A percentile compares a stretch with the other conserved stretches of the same genome.
phyloP scores from a whole-genome alignment of 2,797 vertebrate species.

The Hyperoplus lanceolatus region DNA sequence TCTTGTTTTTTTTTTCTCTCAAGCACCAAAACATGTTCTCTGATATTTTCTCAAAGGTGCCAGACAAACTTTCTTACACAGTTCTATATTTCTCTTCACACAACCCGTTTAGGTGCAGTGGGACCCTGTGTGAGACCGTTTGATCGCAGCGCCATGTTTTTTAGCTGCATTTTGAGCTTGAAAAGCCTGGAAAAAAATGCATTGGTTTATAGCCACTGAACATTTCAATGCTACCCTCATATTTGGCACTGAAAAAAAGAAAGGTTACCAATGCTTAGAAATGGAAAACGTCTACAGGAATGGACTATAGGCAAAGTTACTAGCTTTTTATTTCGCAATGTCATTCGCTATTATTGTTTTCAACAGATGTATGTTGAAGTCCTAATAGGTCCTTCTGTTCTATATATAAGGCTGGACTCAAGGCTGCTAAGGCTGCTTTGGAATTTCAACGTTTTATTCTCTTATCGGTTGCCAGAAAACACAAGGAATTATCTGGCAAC shows the following conservation, averaged over 20 bases:
- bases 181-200: conserved; percentile 3
- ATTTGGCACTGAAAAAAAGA: conserved; percentile 4
- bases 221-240: conserved; percentile 22
- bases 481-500: conserved; percentile 47
- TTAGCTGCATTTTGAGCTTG: not conserved
- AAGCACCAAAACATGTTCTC: not conserved
- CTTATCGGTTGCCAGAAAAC: conserved; percentile 52
- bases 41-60: conserved; percentile 8
- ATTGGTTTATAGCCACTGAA: conserved; percentile 18
- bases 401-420: conserved; percentile 7
- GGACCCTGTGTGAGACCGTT: not conserved
- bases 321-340: conserved; percentile 23
- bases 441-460: conserved; percentile 50
- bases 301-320: conserved; percentile 17
- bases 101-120: not conserved
- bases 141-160: conserved; percentile 2
- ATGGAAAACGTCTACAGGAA: conserved; percentile 17
- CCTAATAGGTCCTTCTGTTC: conserved; percentile 26
- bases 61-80: conserved; percentile 1
- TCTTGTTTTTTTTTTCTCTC: not conserved
- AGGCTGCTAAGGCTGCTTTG: conserved; percentile 24
- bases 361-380: conserved; percentile 24
- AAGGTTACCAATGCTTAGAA: conserved; percentile 7
- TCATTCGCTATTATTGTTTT: conserved; percentile 30
- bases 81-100: not conserved